Base-by-base conservation (phyloP, 2,113 vertebrate genomes). In the Pluvianellus socialis region DNA sequence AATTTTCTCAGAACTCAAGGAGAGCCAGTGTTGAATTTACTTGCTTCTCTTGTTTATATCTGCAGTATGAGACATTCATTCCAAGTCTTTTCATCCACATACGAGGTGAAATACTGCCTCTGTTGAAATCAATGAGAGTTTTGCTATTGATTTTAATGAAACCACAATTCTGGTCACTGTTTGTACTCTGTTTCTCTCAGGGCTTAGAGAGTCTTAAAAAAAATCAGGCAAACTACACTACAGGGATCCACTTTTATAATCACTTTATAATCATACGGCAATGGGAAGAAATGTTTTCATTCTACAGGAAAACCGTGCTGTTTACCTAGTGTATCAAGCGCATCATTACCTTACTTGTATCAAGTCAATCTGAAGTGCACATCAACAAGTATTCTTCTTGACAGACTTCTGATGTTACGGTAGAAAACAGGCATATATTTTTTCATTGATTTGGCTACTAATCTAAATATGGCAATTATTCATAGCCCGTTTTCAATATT, bases 121-220 rank as follows among this genome's bases (percentile, higher is more conserved):
- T 71, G 10, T 5, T 40, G 17, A 85, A 95, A 92, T 85, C 56
- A 92, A 20, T 75, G 13, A 58, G 13, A 77, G 32, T 52, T 87
- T 50, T 89, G 40, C 9, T 59, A 91, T 68, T 85, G 73, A 91
- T 91, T 91, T 77, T 32, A 91, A 44, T 72, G 26, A 71, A 95
- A 84, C 18, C 22, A 40, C 65, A 84, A 21, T 68, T 79, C 12
- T 52, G 22, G 73, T 14, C 28, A 50, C 7, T 52, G 23, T 47
- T 47, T 93, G 22, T 58, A 50, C 5, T 52, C 58, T 33, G 7
- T 59, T 20, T 77, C 47, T 59, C 45, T 68, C 49, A 22, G 1
- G 3, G 7, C 12, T 79, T 42, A 47, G 9, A 38, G 7, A 56
- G 27, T 83, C 42, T 74, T 73, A 49, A 33, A 35, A 81, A 76